Conservation (phyloP, 2,888 invertebrate species). For the Baccha elongata region DNA sequence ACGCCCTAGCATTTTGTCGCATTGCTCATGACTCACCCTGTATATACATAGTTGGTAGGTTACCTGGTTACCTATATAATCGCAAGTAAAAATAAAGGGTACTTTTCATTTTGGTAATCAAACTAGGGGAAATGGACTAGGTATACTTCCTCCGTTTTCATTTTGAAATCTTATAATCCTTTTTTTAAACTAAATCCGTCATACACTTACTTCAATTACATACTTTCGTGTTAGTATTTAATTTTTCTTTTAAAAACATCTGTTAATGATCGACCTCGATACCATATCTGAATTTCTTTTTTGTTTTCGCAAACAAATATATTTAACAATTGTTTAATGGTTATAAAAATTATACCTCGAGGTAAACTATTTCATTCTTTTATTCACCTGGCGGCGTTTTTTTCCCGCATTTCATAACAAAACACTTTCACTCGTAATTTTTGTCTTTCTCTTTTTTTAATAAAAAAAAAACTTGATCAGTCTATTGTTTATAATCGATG, state of each 20-base stretch:
- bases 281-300: conserved; percentile 37
- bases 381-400: conserved; percentile 27
- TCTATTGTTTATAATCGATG: conserved; percentile 55
- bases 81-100: no score
- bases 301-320: conserved; percentile 28
- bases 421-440: conserved; percentile 63
- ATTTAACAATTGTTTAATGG: conserved; percentile 20
- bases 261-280: conserved; percentile 48
- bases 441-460: conserved; percentile 6
- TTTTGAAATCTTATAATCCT: no score
- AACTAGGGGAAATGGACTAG: no score
- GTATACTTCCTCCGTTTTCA: no score
- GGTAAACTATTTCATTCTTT: conserved; percentile 28
- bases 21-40: no score
- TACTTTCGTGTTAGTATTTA: not conserved
- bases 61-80: no score
- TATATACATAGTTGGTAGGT: no score
- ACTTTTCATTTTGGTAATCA: no score
- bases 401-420: conserved; percentile 60
- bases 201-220: not conserved
- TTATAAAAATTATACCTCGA: conserved; percentile 39
- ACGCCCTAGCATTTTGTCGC: no score
- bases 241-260: conserved; percentile 5
- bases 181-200: not conserved
- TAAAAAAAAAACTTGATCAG: conserved; percentile 7